Evolutionary conservation across 2,797 vertebrate species (phyloP).

Genomic region (Siniperca undulata): DNA sequence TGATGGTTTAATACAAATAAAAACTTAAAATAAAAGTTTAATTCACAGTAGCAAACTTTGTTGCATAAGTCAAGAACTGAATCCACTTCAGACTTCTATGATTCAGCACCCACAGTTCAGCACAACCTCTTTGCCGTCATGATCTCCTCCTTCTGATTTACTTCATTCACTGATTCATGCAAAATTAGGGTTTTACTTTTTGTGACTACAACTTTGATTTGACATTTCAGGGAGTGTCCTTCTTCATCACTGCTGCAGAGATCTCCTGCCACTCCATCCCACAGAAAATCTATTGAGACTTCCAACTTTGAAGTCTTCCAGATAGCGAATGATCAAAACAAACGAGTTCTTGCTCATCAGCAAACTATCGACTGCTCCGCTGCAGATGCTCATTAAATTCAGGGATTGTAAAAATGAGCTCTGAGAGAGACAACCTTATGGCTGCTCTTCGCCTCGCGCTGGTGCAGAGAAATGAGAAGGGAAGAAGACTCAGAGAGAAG

Average conservation of each 20-base stretch:
- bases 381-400: constrained; percentile 73
- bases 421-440: constrained; percentile 61
- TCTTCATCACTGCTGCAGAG: constrained; percentile 20
- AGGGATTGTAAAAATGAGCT: constrained; percentile 57
- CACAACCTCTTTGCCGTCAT: constrained; percentile 7
- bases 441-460: constrained; percentile 41
- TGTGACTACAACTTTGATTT: constrained; percentile 42
- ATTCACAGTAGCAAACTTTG: neutral
- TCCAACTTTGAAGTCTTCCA: constrained; percentile 63
- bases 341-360: constrained; percentile 70
- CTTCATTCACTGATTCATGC: neutral
- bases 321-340: constrained; percentile 68
- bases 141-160: constrained; percentile 10
- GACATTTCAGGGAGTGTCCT: constrained; percentile 46
- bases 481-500: constrained; percentile 29
- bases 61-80: neutral
- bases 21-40: constrained; percentile 9
- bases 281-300: constrained; percentile 48
- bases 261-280: constrained; percentile 25
- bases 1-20: constrained; percentile 12
- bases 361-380: constrained; percentile 53
- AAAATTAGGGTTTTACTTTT: constrained; percentile 11
- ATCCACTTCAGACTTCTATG: neutral
- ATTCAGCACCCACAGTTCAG: neutral
- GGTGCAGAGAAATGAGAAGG: constrained; percentile 38